Conservation (phyloP, 2,888 invertebrate species). For the Leucophenga maculata region DNA sequence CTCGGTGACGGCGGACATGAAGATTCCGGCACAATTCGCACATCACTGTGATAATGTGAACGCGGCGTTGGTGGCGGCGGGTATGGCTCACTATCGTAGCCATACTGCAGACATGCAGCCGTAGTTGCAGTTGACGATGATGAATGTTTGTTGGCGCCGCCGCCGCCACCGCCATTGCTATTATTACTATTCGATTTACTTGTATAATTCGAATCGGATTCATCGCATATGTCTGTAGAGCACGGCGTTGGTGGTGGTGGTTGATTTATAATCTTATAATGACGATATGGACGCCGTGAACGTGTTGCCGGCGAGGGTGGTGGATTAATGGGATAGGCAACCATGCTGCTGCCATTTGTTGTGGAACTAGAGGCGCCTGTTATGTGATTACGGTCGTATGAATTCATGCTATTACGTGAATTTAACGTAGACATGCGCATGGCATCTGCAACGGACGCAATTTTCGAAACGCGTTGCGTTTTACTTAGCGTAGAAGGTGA, state of each 20-base stretch:
- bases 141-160: conserved; percentile 59
- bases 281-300: conserved; percentile 82
- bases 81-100: conserved; percentile 80
- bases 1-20: conserved; percentile 80
- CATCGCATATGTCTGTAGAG: conserved; percentile 94
- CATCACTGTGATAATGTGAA: conserved; percentile 83
- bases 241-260: conserved; percentile 96
- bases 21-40: conserved; percentile 75
- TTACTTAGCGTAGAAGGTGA: conserved; percentile 74
- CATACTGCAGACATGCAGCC: conserved; percentile 73
- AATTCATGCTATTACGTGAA: conserved; percentile 77
- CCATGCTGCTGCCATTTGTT: conserved; percentile 72
- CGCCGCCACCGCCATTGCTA: conserved; percentile 60
- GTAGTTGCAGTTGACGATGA: conserved; percentile 70
- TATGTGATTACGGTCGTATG: conserved; percentile 81
- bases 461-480: conserved; percentile 70
- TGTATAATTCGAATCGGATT: conserved; percentile 84
- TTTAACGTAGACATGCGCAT: conserved; percentile 80
- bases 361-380: conserved; percentile 76
- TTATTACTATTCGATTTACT: conserved; percentile 73
- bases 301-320: conserved; percentile 92
- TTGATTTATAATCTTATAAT: conserved; percentile 84
- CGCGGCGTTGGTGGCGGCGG: conserved; percentile 85
- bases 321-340: conserved; percentile 88
- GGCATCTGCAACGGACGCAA: conserved; percentile 73